phyloP scores from a whole-genome alignment of 2,113 vertebrate species.

The Lepisosteus osseus region DNA sequence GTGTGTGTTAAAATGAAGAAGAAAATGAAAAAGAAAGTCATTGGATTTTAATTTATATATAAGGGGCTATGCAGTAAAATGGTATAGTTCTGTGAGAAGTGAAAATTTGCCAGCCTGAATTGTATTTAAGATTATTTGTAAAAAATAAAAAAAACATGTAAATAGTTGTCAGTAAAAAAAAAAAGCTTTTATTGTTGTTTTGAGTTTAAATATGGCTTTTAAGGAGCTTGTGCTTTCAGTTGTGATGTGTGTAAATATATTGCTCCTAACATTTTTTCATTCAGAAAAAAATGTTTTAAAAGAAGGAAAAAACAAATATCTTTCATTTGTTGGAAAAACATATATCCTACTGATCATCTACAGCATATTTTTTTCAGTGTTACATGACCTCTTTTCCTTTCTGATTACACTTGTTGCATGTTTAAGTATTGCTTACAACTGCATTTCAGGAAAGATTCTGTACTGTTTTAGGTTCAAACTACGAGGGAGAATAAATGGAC shows the following conservation, averaged over 20 bases:
- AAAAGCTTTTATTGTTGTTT: slow-evolving; percentile 76
- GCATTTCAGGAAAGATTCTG: slow-evolving; percentile 13
- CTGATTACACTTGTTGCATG: slow-evolving; percentile 65
- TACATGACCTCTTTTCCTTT: slow-evolving; percentile 52
- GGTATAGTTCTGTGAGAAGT: slow-evolving; percentile 62
- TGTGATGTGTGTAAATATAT: slow-evolving; percentile 82
- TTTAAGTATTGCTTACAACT: slow-evolving; percentile 53
- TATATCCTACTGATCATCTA: slow-evolving; percentile 43
- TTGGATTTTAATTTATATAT: slow-evolving; percentile 61
- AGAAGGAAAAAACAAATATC: slow-evolving; percentile 46
- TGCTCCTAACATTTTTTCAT: slow-evolving; percentile 58
- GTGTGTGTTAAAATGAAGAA: slow-evolving; percentile 37
- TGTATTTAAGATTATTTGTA: slow-evolving; percentile 84
- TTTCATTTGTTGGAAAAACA: slow-evolving; percentile 51
- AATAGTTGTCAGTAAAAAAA: slow-evolving; percentile 71
- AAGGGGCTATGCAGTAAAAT: slow-evolving; percentile 64
- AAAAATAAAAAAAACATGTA: slow-evolving; percentile 65
- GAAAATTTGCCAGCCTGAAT: slow-evolving; percentile 79
- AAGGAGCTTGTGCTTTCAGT: slow-evolving; percentile 73
- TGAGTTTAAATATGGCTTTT: slow-evolving; percentile 77
- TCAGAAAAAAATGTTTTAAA: slow-evolving; percentile 52
- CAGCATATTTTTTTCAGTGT: slow-evolving; percentile 44
- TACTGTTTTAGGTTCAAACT: not conserved
- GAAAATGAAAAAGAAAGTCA: slow-evolving; percentile 47
- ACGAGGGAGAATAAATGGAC: not conserved